phyloP scores from a whole-genome alignment of 2,113 vertebrate species.

The Lagopus muta region DNA sequence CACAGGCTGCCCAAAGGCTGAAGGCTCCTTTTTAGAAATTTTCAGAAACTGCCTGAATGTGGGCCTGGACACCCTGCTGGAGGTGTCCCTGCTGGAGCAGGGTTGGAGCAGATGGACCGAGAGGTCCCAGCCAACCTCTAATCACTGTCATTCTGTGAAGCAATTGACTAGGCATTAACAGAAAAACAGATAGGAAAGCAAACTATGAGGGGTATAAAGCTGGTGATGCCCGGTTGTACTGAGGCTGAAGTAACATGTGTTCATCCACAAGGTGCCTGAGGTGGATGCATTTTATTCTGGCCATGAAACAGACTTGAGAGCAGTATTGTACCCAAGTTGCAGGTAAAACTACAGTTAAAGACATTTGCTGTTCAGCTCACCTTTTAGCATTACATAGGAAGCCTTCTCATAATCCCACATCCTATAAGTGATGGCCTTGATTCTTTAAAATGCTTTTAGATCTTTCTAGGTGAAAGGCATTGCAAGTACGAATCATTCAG shows the following conservation, averaged over 20 bases:
- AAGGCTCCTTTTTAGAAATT: too few relatives aligned
- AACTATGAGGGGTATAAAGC: neutral
- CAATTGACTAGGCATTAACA: neutral
- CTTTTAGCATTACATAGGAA: neutral
- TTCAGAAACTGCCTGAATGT: too few relatives aligned
- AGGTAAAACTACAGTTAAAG: neutral
- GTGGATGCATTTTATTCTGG: neutral
- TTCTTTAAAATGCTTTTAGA: neutral
- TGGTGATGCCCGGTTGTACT: accelerated
- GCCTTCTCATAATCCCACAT: neutral
- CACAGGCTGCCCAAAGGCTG: too few relatives aligned
- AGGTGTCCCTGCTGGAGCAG: too few relatives aligned
- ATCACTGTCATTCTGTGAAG: neutral
- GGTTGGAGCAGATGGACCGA: too few relatives aligned
- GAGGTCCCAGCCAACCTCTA: too few relatives aligned
- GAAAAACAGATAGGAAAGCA: neutral
- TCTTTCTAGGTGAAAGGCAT: neutral
- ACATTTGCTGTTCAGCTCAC: neutral
- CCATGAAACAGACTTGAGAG: neutral
- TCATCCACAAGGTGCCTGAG: neutral
- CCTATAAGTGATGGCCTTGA: neutral
- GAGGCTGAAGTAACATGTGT: neutral
- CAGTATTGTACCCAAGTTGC: neutral
- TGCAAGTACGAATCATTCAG: neutral
- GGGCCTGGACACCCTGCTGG: too few relatives aligned